Evolutionary conservation across 1,140 invertebrate genomes (phyloP).

Genomic region (Saccostrea glomerata): DNA sequence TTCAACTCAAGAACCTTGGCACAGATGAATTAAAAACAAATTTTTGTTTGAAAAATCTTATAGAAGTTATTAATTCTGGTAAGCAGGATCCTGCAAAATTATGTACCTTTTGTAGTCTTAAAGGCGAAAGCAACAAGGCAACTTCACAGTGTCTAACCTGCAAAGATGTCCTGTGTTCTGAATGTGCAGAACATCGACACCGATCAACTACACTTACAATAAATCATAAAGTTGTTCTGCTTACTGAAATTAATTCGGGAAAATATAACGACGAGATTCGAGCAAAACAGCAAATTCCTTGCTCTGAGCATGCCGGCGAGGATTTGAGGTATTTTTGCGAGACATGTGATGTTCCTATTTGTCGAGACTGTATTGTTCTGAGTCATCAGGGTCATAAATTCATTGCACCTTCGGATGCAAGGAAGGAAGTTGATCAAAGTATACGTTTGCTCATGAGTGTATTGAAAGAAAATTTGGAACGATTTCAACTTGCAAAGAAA

Average conservation of each 20-base stretch:
- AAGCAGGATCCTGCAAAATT: not conserved
- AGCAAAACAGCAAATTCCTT: conserved; percentile 21
- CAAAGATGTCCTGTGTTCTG: not conserved
- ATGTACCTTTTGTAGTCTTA: not conserved
- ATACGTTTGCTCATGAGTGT: not conserved
- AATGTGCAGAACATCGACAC: conserved; percentile 6
- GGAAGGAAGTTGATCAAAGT: not conserved
- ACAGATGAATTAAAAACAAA: conserved; percentile 3
- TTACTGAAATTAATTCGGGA: not conserved
- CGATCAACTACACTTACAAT: not conserved
- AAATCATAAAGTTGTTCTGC: not conserved
- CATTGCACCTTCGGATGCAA: not conserved
- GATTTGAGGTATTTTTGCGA: conserved; percentile 20
- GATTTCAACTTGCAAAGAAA: not conserved
- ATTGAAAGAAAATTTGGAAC: conserved; percentile 1
- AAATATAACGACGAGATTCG: conserved; percentile 6
- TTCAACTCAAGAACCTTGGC: not conserved
- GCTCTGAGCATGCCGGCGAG: not conserved
- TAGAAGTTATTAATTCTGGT: not conserved
- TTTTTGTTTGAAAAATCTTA: conserved; percentile 26
- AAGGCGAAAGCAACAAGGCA: not conserved
- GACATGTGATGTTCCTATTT: conserved; percentile 23
- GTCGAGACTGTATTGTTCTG: conserved; percentile 26
- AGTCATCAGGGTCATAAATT: not conserved
- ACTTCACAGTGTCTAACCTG: not conserved